Evolutionary conservation across 1,140 invertebrate genomes (phyloP).

Genomic region (Tetragnatha versicolor): DNA sequence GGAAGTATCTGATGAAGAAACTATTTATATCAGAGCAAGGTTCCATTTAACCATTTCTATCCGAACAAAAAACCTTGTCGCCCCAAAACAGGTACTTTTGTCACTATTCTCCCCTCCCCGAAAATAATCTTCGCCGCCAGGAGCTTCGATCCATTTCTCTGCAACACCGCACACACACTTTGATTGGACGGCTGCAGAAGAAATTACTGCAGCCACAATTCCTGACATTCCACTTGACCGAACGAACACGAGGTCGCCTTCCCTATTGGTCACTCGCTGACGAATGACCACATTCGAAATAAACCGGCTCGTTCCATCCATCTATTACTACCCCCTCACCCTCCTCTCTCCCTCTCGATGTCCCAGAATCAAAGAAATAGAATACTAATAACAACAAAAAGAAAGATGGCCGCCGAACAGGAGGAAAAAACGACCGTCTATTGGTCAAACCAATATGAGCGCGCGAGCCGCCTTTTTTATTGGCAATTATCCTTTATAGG

Average conservation of each 20-base stretch:
- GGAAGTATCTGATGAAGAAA: too few relatives aligned
- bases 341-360: neutral
- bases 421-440: conserved; percentile 18
- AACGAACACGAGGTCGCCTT: conserved; percentile 42
- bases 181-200: conserved; percentile 54
- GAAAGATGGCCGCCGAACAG: neutral
- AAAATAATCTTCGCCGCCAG: conserved; percentile 14
- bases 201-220: conserved; percentile 55
- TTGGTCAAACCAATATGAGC: conserved; percentile 52
- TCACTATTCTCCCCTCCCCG: neutral
- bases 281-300: conserved; percentile 55
- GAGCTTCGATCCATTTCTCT: conserved; percentile 24
- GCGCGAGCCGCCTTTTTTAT: conserved; percentile 51
- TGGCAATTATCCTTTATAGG: conserved; percentile 53
- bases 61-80: too few relatives aligned
- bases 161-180: conserved; percentile 20
- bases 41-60: too few relatives aligned
- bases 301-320: conserved; percentile 47
- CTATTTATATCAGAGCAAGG: too few relatives aligned
- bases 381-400: conserved; percentile 34
- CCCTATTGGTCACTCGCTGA: conserved; percentile 51
- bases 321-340: conserved; percentile 22
- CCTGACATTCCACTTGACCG: conserved; percentile 54
- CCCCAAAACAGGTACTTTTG: too few relatives aligned
- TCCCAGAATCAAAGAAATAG: conserved; percentile 36